Conservation (phyloP, 2,797 vertebrate genomes). For the Leuciscus waleckii region DNA sequence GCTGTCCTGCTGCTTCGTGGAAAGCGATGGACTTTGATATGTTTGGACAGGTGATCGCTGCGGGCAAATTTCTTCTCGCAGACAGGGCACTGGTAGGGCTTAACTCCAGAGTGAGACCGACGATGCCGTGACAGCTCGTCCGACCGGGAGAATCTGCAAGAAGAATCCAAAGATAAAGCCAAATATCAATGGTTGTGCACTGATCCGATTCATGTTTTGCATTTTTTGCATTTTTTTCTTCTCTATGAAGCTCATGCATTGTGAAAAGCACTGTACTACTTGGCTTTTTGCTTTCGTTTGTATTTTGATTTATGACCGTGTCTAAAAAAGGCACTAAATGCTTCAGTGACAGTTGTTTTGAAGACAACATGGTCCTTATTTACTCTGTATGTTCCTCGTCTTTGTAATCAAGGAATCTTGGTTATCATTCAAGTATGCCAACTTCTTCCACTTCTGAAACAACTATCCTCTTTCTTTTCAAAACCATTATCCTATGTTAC, state of each 20-base stretch:
- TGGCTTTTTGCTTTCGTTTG: not conserved
- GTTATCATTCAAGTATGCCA: not conserved
- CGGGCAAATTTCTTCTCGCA: conserved; percentile 98
- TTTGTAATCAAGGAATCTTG: not conserved
- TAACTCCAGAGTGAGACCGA: conserved; percentile 94
- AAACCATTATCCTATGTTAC: not conserved
- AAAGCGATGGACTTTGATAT: conserved; percentile 96
- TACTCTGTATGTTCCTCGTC: not conserved
- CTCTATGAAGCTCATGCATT: not conserved
- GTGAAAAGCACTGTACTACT: not conserved
- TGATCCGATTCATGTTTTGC: not conserved
- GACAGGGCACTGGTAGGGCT: conserved; percentile 93
- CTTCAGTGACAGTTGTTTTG: conserved; percentile 12
- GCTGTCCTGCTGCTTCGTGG: conserved; percentile 87
- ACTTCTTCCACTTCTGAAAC: not conserved
- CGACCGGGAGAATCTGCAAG: conserved; percentile 90
- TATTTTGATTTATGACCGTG: not conserved
- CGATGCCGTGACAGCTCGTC: conserved; percentile 94
- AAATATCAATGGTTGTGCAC: conserved; percentile 19
- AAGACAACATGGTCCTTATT: conserved; percentile 3
- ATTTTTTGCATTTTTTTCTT: not conserved
- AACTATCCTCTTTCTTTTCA: not conserved
- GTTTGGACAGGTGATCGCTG: conserved; percentile 97
- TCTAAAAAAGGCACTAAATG: conserved; percentile 15
- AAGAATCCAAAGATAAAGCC: conserved; percentile 38